phyloP scores from a whole-genome alignment of 2,113 vertebrate species.

The Theristicus caerulescens region DNA sequence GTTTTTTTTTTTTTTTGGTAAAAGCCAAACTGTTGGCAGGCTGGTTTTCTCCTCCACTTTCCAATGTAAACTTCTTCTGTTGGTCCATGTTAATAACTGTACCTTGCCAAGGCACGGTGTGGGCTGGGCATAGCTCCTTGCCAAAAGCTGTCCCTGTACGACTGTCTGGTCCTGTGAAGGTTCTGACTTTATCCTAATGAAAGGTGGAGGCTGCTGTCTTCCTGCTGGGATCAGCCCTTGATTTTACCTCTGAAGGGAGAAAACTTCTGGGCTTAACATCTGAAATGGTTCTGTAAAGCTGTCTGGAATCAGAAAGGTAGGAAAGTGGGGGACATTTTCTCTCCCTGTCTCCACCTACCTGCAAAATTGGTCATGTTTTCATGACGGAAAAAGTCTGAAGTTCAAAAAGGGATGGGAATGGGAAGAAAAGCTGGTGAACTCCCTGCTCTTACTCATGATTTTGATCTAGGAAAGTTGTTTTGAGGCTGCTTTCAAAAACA shows the following conservation, averaged over 20 bases:
- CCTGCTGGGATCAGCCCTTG: background rate
- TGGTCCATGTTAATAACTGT: background rate
- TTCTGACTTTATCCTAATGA: background rate
- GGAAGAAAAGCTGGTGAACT: background rate
- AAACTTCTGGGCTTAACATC: background rate
- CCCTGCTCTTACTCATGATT: background rate
- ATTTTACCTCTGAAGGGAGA: background rate
- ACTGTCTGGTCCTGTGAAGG: background rate
- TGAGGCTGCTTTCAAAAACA: background rate
- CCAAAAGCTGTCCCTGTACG: background rate
- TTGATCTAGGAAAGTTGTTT: background rate
- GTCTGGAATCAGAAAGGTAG: background rate
- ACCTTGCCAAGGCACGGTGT: background rate
- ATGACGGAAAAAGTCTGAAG: background rate
- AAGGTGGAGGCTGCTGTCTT: background rate
- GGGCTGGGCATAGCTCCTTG: background rate
- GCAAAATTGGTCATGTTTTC: background rate
- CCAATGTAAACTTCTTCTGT: background rate
- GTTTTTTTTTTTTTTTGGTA: background rate
- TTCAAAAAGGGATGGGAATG: background rate
- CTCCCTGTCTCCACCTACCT: background rate
- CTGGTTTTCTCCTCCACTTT: background rate
- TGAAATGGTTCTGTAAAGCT: background rate
- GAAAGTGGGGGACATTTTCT: background rate
- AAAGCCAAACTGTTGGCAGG: background rate